These are phyloP conservation scores for Orchestes rusci DNA, from an alignment of 2,888 invertebrate species.

Conservation along the genomic window DNA sequence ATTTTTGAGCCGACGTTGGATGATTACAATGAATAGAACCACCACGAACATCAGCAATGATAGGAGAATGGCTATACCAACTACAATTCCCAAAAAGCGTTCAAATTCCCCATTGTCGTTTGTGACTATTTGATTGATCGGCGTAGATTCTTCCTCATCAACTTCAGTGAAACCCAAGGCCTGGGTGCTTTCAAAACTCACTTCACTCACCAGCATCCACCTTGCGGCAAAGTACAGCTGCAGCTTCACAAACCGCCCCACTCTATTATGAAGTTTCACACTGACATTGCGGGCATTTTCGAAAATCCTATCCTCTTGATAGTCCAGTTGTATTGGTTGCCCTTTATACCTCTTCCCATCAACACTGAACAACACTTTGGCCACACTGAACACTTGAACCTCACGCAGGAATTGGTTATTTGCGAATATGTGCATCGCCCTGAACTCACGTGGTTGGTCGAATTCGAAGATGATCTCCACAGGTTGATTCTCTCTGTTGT, in stretches of 20 bases:
- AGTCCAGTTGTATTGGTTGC: constrained; percentile 65
- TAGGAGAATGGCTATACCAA: constrained; percentile 38
- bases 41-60: constrained; percentile 39
- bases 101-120: not conserved
- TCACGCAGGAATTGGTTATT: constrained; percentile 82
- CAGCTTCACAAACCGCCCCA: constrained; percentile 74
- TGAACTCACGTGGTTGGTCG: constrained; percentile 80
- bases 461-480: constrained; percentile 73
- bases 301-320: constrained; percentile 69
- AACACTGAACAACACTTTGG: constrained; percentile 70
- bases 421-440: constrained; percentile 69
- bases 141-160: constrained; percentile 20
- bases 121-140: not conserved
- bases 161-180: constrained; percentile 40
- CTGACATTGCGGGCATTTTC: constrained; percentile 75
- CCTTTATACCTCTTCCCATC: constrained; percentile 68
- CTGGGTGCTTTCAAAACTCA: constrained; percentile 67
- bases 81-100: constrained; percentile 39
- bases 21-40: constrained; percentile 37
- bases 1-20: constrained; percentile 39
- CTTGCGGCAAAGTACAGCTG: constrained; percentile 60
- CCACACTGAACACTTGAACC: constrained; percentile 77
- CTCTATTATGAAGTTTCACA: constrained; percentile 71
- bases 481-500: constrained; percentile 54
- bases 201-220: constrained; percentile 87